These are phyloP conservation scores for Norana najaformis DNA, from an alignment of 2,888 invertebrate species.

Conservation along the genomic window DNA sequence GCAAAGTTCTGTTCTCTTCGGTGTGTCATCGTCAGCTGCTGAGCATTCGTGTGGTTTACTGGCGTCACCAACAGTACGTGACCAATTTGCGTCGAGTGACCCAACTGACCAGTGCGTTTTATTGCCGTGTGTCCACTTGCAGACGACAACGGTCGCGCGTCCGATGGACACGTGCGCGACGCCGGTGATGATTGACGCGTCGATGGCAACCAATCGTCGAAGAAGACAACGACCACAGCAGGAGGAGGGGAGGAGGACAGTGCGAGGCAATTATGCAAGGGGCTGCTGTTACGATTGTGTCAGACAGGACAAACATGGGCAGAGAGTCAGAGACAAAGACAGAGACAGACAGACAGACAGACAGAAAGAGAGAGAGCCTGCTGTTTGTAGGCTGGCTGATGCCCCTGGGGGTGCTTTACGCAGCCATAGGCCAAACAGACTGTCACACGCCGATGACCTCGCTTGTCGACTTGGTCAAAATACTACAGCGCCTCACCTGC, in stretches of 20 bases:
- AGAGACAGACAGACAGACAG: no score
- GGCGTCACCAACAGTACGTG: background rate
- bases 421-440: background rate
- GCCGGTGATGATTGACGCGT: background rate
- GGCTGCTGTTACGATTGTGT: background rate
- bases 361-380: background rate
- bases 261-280: background rate
- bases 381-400: background rate
- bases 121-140: constrained; percentile 13
- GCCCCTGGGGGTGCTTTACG: background rate
- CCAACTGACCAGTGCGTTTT: background rate
- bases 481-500: background rate
- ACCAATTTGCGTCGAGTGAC: constrained; percentile 13
- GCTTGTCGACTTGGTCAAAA: background rate
- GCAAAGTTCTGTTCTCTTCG: background rate
- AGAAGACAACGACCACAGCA: background rate
- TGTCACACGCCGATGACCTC: background rate
- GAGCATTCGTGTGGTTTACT: background rate
- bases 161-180: background rate
- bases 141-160: background rate
- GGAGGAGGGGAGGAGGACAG: background rate
- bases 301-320: background rate
- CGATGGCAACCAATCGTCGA: constrained; percentile 1
- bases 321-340: background rate
- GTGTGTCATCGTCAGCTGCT: background rate